phyloP scores from a whole-genome alignment of 1,140 invertebrate species.

The Lordiphosa collinella region DNA sequence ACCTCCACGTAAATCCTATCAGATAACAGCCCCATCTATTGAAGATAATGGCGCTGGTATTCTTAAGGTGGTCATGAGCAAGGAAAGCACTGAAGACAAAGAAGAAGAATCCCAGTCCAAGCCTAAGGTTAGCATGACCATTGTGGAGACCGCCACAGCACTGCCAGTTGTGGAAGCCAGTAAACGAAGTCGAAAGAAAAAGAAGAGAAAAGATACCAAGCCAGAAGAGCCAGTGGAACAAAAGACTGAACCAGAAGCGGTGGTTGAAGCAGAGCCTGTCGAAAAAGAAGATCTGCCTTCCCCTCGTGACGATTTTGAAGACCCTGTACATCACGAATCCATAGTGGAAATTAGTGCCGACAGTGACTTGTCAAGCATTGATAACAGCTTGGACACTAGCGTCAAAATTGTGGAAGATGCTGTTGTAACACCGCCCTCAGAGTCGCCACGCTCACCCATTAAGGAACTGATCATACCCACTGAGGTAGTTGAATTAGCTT shows the following conservation, averaged over 20 bases:
- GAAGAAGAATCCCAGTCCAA: conserved; percentile 20
- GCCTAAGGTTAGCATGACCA: conserved; percentile 66
- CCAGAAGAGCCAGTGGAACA: conserved; percentile 31
- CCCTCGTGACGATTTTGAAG: conserved; percentile 15
- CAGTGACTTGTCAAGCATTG: conserved; percentile 77
- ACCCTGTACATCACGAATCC: conserved; percentile 50
- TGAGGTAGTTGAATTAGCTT: conserved; percentile 82
- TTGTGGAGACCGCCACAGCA: conserved; percentile 50
- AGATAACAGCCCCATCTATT: conserved; percentile 66
- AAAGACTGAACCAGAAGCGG: conserved; percentile 43
- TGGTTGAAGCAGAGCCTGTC: conserved; percentile 45
- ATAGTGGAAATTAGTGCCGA: conserved; percentile 65
- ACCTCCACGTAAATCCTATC: conserved; percentile 47
- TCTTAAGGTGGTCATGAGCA: conserved; percentile 51
- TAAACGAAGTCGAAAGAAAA: conserved; percentile 79
- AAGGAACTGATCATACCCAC: conserved; percentile 82
- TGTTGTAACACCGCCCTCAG: conserved; percentile 70
- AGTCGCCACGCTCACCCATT: conserved; percentile 59
- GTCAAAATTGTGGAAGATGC: conserved; percentile 85
- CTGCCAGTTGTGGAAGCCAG: conserved; percentile 44
- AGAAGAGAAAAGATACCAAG: conserved; percentile 73
- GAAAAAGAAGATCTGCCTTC: conserved; percentile 77
- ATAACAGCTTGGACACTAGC: conserved; percentile 79
- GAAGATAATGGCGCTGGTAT: conserved; percentile 56
- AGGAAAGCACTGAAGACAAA: neutral